Percentiles rank a stretch among this genome's conserved stretches.
Evolutionary conservation across 2,797 vertebrate genomes (phyloP).

Genomic region (Diglossa cyanea): DNA sequence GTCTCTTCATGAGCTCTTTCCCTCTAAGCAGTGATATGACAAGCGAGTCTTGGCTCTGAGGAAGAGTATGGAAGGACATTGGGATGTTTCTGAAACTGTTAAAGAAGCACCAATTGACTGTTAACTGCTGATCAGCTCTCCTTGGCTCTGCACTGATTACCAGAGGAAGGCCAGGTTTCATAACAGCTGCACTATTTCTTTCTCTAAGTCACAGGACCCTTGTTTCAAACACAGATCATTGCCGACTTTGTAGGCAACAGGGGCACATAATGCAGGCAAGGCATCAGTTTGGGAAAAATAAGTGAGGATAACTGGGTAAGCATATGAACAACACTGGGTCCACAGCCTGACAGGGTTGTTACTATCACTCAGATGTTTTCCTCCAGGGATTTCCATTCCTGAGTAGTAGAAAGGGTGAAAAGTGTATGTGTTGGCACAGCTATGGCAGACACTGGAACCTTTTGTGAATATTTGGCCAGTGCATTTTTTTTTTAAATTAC

Average conservation of each 20-base stretch:
- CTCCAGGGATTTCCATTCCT: background rate
- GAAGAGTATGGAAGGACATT: background rate
- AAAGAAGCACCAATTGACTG: background rate
- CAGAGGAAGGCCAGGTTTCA: background rate
- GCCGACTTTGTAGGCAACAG: background rate
- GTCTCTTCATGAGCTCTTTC: background rate
- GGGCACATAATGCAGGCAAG: background rate
- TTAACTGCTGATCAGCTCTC: background rate
- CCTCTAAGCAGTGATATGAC: background rate
- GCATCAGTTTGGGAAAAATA: background rate
- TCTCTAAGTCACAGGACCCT: background rate
- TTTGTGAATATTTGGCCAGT: background rate
- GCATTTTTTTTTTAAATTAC: background rate
- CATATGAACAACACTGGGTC: background rate
- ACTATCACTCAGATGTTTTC: background rate
- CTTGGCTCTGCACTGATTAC: background rate
- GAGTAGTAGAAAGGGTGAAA: background rate
- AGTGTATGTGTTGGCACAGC: background rate
- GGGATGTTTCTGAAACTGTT: background rate
- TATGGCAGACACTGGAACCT: background rate
- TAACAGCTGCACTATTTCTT: background rate
- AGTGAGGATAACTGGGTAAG: background rate
- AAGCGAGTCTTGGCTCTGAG: background rate
- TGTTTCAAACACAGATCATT: background rate
- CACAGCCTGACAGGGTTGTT: background rate